These are phyloP conservation scores for Synanthedon vespiformis DNA, from an alignment of 2,888 invertebrate genomes.

Conservation along the genomic window DNA sequence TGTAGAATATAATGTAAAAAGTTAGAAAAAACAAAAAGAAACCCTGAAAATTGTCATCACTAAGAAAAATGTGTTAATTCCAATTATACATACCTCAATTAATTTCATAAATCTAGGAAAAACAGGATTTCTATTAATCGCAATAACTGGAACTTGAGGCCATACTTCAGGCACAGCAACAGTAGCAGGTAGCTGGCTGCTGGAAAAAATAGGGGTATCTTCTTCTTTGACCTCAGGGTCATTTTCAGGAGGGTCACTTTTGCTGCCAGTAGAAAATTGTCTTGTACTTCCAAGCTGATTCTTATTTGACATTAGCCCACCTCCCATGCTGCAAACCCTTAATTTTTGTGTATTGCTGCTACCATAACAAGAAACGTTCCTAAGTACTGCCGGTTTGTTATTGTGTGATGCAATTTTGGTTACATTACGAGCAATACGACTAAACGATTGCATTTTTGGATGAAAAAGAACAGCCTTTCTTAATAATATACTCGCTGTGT, in stretches of 20 bases:
- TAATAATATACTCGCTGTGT: conserved; percentile 44
- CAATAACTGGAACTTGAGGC: conserved; percentile 96
- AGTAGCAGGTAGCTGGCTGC: conserved; percentile 81
- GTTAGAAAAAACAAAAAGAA: too few species aligned
- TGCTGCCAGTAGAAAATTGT: conserved; percentile 42
- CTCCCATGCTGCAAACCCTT: conserved; percentile 28
- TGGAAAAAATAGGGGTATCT: conserved; percentile 54
- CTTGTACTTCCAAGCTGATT: conserved; percentile 21
- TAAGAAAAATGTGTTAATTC: too few species aligned
- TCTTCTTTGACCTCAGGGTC: conserved; percentile 46
- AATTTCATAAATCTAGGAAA: conserved; percentile 99
- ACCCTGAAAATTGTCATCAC: not conserved
- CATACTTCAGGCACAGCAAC: conserved; percentile 96
- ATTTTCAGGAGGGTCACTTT: conserved; percentile 49
- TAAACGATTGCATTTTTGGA: conserved; percentile 35
- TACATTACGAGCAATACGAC: conserved; percentile 38
- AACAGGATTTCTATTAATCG: conserved; percentile 93
- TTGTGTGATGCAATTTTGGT: conserved; percentile 58
- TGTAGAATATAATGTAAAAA: too few species aligned
- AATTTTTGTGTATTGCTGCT: conserved; percentile 13
- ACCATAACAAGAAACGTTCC: conserved; percentile 12
- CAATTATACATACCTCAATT: conserved; percentile 77
- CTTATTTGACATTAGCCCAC: conserved; percentile 13
- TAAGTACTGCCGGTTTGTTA: conserved; percentile 29
- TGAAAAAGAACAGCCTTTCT: conserved; percentile 38